Conservation (phyloP, 1,140 invertebrate species). For the Nymphalis io region DNA sequence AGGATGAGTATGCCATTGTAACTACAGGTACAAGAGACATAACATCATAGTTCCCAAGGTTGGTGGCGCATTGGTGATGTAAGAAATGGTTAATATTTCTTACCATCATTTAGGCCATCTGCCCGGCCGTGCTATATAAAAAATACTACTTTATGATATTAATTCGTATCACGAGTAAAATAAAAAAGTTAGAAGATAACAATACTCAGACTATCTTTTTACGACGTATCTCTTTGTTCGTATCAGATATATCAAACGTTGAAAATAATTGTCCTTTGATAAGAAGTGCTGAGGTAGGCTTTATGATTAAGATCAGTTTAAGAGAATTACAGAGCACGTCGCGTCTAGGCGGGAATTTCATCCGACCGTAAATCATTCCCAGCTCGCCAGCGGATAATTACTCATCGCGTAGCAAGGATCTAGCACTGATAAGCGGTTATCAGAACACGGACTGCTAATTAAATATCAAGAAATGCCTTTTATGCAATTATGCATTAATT, state of each 20-base stretch:
- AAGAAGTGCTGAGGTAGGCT: background rate
- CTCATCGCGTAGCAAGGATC: slow-evolving; percentile 32
- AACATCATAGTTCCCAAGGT: too few relatives aligned
- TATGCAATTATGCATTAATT: slow-evolving; percentile 16
- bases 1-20: too few relatives aligned
- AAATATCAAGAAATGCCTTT: slow-evolving; percentile 41
- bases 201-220: too few relatives aligned
- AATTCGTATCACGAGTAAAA: too few relatives aligned
- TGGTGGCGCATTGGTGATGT: too few relatives aligned
- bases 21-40: too few relatives aligned
- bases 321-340: slow-evolving; percentile 13
- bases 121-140: too few relatives aligned
- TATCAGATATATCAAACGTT: background rate
- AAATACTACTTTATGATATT: too few relatives aligned
- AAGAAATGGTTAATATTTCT: too few relatives aligned
- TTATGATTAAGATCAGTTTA: slow-evolving; percentile 17
- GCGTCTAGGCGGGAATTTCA: slow-evolving; percentile 16
- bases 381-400: background rate
- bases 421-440: slow-evolving; percentile 46
- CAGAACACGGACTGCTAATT: slow-evolving; percentile 47
- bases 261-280: slow-evolving; percentile 2
- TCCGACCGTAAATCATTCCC: slow-evolving; percentile 14
- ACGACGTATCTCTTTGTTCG: background rate
- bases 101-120: too few relatives aligned
- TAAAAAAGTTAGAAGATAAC: too few relatives aligned